Percentiles rank a stretch among this genome's conserved stretches.
These are phyloP conservation scores for Ceriagrion tenellum DNA, from an alignment of 2,888 invertebrate genomes.

Conservation along the genomic window DNA sequence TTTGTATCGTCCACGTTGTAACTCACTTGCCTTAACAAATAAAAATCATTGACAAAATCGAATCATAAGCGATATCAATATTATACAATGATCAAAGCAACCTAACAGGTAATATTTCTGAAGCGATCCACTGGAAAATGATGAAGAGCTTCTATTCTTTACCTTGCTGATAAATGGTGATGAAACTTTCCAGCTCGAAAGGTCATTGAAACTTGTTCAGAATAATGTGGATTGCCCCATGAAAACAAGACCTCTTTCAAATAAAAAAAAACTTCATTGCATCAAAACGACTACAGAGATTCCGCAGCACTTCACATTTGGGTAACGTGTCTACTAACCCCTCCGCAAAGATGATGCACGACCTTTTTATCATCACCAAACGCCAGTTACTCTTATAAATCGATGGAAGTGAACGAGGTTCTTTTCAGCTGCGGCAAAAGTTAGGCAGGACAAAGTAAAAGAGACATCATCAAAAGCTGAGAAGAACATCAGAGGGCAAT, in stretches of 20 bases:
- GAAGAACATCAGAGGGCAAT: background rate
- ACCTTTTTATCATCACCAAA: no score
- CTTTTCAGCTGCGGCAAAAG: background rate
- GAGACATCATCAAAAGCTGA: background rate
- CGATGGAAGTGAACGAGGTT: background rate
- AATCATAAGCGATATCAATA: no score
- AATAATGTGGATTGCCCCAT: background rate
- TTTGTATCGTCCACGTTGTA: background rate
- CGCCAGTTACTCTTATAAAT: no score
- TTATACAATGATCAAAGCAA: no score
- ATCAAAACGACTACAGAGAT: background rate
- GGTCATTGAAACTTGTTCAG: background rate
- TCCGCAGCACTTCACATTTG: background rate
- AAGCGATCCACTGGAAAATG: background rate
- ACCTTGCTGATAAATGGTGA: background rate
- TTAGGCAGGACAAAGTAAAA: background rate
- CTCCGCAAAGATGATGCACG: background rate
- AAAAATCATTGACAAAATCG: no score
- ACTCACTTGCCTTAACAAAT: background rate
- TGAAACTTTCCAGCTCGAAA: background rate
- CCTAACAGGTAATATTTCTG: no score
- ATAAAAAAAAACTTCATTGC: background rate
- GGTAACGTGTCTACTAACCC: background rate
- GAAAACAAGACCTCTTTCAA: background rate
- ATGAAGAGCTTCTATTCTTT: background rate